phyloP scores from a whole-genome alignment of 2,797 vertebrate genomes.

The Crocidura indochinensis region DNA sequence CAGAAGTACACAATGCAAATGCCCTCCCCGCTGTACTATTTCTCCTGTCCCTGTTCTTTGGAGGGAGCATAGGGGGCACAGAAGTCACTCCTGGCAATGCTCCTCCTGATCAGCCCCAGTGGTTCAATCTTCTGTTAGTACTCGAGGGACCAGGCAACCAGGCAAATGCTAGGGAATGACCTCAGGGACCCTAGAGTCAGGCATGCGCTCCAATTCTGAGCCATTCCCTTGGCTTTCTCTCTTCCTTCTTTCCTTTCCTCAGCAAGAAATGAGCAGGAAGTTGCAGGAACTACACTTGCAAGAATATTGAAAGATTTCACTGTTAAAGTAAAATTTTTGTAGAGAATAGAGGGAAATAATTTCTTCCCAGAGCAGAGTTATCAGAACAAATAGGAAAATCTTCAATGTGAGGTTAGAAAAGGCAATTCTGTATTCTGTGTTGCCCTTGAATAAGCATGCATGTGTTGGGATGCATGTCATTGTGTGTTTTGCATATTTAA shows the following conservation, averaged over 20 bases:
- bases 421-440: constrained; percentile 19
- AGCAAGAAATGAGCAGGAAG: constrained; percentile 74
- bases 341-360: constrained; percentile 35
- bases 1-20: too few relatives aligned
- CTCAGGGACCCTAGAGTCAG: too few relatives aligned
- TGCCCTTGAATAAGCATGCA: neutral
- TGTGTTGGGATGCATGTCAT: neutral
- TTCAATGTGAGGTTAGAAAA: constrained; percentile 1
- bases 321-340: constrained; percentile 26
- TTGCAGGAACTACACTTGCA: constrained; percentile 49
- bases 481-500: neutral
- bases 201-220: too few relatives aligned
- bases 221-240: too few relatives aligned
- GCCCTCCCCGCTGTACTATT: too few relatives aligned
- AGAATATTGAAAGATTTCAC: constrained; percentile 59
- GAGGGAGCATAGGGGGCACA: too few relatives aligned
- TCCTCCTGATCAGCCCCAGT: too few relatives aligned
- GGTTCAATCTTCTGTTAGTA: too few relatives aligned
- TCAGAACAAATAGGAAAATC: constrained; percentile 11
- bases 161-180: too few relatives aligned
- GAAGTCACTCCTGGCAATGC: too few relatives aligned
- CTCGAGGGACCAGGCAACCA: too few relatives aligned
- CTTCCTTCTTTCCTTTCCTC: constrained; percentile 46
- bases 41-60: too few relatives aligned
- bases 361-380: constrained; percentile 14